phyloP scores from a whole-genome alignment of 2,113 vertebrate genomes.

The Datnioides undecimradiatus region DNA sequence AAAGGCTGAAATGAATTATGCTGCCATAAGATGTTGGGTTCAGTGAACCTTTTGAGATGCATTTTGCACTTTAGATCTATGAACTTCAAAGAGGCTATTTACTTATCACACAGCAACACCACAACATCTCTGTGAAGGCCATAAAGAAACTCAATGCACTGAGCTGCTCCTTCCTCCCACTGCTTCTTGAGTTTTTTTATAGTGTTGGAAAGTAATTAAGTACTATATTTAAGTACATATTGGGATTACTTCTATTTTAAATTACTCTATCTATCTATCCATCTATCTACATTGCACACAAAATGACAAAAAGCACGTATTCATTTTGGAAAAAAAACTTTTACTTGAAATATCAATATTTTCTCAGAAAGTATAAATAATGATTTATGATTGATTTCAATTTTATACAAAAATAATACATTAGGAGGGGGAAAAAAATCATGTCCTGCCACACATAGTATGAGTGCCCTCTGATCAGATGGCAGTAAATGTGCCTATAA shows the following conservation, averaged over 20 bases:
- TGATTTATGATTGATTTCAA: constrained; percentile 89
- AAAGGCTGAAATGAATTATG: constrained; percentile 21
- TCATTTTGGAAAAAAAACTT: constrained; percentile 79
- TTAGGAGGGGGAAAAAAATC: constrained; percentile 76
- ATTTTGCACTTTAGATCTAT: constrained; percentile 63
- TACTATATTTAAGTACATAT: too few relatives aligned
- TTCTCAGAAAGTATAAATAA: constrained; percentile 90
- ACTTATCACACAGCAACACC: constrained; percentile 52
- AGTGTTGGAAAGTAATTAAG: too few relatives aligned
- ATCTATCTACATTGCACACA: neutral
- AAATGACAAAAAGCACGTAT: constrained; percentile 53
- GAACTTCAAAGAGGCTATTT: constrained; percentile 60
- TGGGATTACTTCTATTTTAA: too few relatives aligned
- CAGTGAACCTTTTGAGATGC: constrained; percentile 42
- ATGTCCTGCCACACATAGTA: constrained; percentile 73
- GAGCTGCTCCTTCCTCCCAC: neutral
- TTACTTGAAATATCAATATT: constrained; percentile 88
- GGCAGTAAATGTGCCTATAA: constrained; percentile 78
- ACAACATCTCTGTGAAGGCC: constrained; percentile 16
- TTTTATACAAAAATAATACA: constrained; percentile 93
- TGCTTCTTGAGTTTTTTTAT: neutral
- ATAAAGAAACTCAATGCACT: constrained; percentile 30
- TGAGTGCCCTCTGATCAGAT: constrained; percentile 76
- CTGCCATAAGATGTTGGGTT: constrained; percentile 24
- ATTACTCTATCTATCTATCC: neutral